phyloP scores from a whole-genome alignment of 2,797 vertebrate species.

The Muscicapa comitata region DNA sequence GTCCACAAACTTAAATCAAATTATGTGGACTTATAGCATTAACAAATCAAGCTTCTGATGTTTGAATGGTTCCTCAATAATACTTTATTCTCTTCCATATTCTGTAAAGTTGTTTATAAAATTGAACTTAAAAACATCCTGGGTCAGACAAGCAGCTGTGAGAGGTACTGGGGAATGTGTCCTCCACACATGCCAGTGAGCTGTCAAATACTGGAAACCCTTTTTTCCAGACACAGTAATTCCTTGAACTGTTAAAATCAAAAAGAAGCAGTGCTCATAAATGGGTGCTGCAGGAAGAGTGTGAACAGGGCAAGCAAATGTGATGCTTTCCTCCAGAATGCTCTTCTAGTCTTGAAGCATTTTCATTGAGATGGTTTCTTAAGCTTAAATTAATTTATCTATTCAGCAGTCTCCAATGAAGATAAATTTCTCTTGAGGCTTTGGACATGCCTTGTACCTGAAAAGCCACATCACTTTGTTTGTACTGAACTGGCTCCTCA shows the following conservation, averaged over 20 bases:
- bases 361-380: background rate
- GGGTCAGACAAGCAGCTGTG: background rate
- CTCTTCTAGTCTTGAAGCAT: background rate
- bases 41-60: background rate
- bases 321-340: background rate
- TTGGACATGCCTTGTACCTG: background rate
- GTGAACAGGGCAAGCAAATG: background rate
- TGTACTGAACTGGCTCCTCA: background rate
- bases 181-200: background rate
- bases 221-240: background rate
- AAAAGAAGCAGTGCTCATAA: background rate
- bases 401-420: background rate
- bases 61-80: background rate
- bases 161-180: background rate
- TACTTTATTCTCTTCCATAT: background rate
- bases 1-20: background rate
- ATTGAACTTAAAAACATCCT: background rate
- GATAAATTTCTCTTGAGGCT: background rate
- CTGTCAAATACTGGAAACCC: background rate
- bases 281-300: background rate
- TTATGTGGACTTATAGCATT: background rate
- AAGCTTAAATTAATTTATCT: background rate
- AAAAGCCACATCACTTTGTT: background rate
- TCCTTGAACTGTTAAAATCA: background rate
- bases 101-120: background rate